Evolutionary conservation across 2,888 invertebrate species (phyloP).

Genomic region (Coelinius sp.): DNA sequence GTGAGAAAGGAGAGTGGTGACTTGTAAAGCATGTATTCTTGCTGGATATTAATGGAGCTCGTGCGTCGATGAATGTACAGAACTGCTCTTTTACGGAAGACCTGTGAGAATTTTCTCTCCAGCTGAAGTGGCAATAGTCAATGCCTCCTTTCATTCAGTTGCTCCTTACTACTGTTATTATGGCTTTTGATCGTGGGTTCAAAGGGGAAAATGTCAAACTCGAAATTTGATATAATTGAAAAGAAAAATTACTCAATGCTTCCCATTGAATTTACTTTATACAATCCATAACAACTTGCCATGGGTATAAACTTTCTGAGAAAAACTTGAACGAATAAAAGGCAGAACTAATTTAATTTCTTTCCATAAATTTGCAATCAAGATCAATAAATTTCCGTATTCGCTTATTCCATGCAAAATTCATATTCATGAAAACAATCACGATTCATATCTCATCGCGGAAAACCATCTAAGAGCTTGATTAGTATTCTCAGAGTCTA

Average conservation of each 20-base stretch:
- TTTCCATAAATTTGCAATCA: no score
- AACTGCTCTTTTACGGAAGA: slow-evolving; percentile 5
- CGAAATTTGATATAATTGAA: no score
- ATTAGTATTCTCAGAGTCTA: no score
- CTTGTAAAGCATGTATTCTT: slow-evolving; percentile 59
- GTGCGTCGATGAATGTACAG: slow-evolving; percentile 58
- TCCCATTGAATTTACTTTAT: no score
- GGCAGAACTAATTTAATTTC: no score
- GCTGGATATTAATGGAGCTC: slow-evolving; percentile 60
- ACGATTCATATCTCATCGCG: background rate
- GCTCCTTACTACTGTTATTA: background rate
- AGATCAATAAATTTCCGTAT: background rate
- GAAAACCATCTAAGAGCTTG: no score
- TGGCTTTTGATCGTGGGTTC: background rate
- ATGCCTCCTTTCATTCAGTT: background rate
- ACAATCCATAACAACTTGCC: no score
- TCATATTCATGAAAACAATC: background rate
- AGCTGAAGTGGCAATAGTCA: background rate
- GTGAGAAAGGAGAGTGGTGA: slow-evolving; percentile 39
- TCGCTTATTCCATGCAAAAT: background rate
- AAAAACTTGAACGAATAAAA: no score
- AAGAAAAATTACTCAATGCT: no score
- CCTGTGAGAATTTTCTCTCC: background rate
- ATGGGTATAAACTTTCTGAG: no score
- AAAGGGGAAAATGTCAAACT: no score